Conservation (phyloP, 2,113 vertebrate species). For the Piprites chloris region DNA sequence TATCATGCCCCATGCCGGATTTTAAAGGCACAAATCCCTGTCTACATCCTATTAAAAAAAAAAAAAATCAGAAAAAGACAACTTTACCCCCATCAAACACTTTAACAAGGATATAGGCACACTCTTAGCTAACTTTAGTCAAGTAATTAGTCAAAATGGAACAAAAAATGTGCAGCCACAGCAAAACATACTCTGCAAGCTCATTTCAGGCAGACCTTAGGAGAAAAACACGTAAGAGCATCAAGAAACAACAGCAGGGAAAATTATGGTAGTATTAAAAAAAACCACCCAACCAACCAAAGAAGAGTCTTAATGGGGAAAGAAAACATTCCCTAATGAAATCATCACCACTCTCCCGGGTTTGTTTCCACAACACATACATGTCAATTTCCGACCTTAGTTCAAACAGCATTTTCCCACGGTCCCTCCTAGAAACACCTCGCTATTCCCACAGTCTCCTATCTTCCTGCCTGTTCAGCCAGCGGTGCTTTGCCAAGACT, state of each 20-base stretch:
- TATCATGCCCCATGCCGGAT: background rate
- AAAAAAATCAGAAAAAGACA: background rate
- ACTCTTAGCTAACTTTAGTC: background rate
- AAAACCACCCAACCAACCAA: background rate
- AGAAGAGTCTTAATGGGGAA: rapidly evolving
- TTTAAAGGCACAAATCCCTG: background rate
- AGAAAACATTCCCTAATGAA: background rate
- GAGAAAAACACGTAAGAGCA: background rate
- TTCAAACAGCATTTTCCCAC: background rate
- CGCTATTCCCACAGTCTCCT: background rate
- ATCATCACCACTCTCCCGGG: background rate
- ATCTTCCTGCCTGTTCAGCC: rapidly evolving
- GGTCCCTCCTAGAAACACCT: no score
- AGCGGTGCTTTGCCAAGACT: background rate
- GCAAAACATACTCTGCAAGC: background rate
- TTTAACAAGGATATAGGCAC: background rate
- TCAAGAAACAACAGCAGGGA: background rate
- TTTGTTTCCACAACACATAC: background rate
- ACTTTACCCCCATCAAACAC: background rate
- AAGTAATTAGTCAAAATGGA: background rate
- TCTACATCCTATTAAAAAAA: background rate
- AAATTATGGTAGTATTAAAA: background rate
- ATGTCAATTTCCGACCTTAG: rapidly evolving
- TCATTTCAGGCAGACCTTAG: background rate
- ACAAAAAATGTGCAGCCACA: background rate